Base-by-base conservation (phyloP, 1,140 invertebrate genomes). In the Oryzaephilus surinamensis region DNA sequence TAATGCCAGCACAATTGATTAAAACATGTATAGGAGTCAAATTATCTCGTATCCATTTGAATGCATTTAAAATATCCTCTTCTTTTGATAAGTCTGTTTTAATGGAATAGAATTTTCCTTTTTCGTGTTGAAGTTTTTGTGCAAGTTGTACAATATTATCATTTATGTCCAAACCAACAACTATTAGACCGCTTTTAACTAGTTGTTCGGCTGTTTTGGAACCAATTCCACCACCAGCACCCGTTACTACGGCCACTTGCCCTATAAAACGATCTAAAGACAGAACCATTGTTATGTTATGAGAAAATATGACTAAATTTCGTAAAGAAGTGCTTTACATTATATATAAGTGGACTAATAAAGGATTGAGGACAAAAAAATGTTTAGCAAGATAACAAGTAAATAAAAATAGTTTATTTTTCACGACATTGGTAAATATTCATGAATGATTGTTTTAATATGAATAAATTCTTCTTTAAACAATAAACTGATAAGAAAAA, bases 1-100 rank as follows among this genome's bases (percentile, higher is more conserved):
- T 48, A 52, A 74, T 51, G 1, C 77, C 83, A 3, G 83, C 82
- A 54, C 80, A 83, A 52, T 86, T 87, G 16, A 88, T 62, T 24
- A 84, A 63, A 2, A 86, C 60, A 52, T 84, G 73, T 0, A 81
- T 63, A n/a, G 73, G 72, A 3, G 76, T 78, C 16, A 76, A 61
- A 1, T 69, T 67, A 4, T 67, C 55, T 26, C 73, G 66, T n/a
- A 76, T 68, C 67, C 70, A 74, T 29, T 71, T 51, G 50, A 87
- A 86, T 23, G 77, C 71, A 11, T 61, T 57, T 8, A 71, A 51
- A 24, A 87, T 73, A 0, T 82, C 74, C 1, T 70, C 65, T 49
- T 74, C 70, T n/a, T 75, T 72, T 2, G 64, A 61, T 1, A 87
- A 52, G 54, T 89, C 83, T 48, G 76, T 78, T 39, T 71, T 55